A percentile compares a stretch with the other conserved stretches of the same genome.
phyloP scores from a whole-genome alignment of 2,797 vertebrate genomes.

The Platalea minor region DNA sequence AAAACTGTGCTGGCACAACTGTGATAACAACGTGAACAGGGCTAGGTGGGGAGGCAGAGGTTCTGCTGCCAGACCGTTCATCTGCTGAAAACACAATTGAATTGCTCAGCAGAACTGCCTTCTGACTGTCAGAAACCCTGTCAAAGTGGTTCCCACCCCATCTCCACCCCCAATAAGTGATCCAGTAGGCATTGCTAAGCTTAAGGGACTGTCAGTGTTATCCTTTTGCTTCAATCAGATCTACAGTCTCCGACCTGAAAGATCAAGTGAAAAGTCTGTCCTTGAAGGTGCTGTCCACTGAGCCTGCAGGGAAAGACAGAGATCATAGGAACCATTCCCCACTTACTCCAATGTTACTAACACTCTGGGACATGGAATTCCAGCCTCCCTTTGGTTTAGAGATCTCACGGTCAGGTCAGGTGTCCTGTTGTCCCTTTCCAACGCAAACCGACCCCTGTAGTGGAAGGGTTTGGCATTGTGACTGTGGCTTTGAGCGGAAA shows the following conservation, averaged over 20 bases:
- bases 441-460: background rate
- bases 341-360: background rate
- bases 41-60: constrained; percentile 1
- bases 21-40: constrained; percentile 10
- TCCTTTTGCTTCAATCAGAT: constrained; percentile 55
- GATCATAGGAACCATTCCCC: background rate
- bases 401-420: background rate
- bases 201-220: background rate
- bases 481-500: background rate
- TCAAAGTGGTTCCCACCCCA: background rate
- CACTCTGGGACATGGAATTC: background rate
- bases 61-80: background rate
- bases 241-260: constrained; percentile 75
- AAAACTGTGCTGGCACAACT: constrained; percentile 42
- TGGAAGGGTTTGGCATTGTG: background rate
- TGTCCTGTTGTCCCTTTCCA: background rate
- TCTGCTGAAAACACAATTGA: background rate
- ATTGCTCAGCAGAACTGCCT: constrained; percentile 18
- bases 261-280: constrained; percentile 73
- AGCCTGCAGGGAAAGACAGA: background rate
- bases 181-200: background rate
- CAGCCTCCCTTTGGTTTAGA: background rate
- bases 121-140: background rate
- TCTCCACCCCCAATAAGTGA: background rate
- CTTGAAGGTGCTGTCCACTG: background rate